Evolutionary conservation across 1,140 invertebrate genomes (phyloP).

Genomic region (Drosophila baimaii): DNA sequence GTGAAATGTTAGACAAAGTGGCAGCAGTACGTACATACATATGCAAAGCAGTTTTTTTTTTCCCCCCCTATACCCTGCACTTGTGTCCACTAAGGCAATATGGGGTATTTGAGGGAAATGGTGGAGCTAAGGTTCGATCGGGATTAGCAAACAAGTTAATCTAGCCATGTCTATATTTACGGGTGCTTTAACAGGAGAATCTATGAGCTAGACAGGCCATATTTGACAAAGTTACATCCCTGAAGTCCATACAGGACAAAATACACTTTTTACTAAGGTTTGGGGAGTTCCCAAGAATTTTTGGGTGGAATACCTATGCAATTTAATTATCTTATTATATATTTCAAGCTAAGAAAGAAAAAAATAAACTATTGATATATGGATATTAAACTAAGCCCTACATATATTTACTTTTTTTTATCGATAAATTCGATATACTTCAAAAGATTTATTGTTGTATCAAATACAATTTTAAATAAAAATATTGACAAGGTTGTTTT

Average conservation of each 20-base stretch:
- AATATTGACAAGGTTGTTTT: not conserved
- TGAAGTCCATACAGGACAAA: not conserved
- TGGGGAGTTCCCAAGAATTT: not conserved
- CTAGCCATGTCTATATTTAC: not conserved
- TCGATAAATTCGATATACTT: not conserved
- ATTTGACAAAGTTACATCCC: not conserved
- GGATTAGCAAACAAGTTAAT: conserved; percentile 17
- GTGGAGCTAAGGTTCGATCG: conserved; percentile 1
- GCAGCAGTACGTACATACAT: conserved; percentile 56
- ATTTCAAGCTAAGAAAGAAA: no score
- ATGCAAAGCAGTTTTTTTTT: conserved; percentile 60
- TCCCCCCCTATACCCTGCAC: conserved; percentile 10
- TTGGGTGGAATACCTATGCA: not conserved
- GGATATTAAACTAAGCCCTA: not conserved
- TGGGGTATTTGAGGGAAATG: conserved; percentile 5
- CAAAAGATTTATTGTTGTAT: no score
- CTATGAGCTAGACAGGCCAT: not conserved
- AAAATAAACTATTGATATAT: not conserved
- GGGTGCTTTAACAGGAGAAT: not conserved
- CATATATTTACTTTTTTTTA: not conserved
- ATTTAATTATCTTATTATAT: not conserved
- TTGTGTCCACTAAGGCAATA: not conserved
- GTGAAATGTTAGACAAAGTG: conserved; percentile 77
- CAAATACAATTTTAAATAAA: no score
- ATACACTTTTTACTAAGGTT: not conserved